A percentile compares a stretch with the other conserved stretches of the same genome.
Evolutionary conservation across 2,888 invertebrate genomes (phyloP).

Genomic region (Heliconius ismenius): DNA sequence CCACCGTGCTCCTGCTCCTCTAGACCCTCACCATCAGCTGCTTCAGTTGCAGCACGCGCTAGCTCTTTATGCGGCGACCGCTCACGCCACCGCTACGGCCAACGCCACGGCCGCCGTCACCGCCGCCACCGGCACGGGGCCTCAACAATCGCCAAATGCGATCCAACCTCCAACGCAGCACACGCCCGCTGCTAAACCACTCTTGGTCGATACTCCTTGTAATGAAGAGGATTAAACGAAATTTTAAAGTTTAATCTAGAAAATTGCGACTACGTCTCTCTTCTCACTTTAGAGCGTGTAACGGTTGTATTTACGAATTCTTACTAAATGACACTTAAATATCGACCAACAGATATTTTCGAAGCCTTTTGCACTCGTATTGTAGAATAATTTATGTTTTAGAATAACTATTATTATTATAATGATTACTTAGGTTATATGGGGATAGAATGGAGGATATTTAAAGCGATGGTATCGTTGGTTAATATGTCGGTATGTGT

Average conservation of each 20-base stretch:
- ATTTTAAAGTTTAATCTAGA: constrained; percentile 6
- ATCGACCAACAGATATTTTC: constrained; percentile 60
- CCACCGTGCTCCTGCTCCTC: constrained; percentile 74
- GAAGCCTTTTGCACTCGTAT: constrained; percentile 70
- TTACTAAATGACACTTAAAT: constrained; percentile 43
- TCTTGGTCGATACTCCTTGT: constrained; percentile 74
- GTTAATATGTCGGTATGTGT: constrained; percentile 70
- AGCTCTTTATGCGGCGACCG: constrained; percentile 75
- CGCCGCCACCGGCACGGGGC: constrained; percentile 53
- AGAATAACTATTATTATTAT: constrained; percentile 53
- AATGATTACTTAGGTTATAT: constrained; percentile 64
- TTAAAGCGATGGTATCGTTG: constrained; percentile 75
- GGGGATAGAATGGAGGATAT: constrained; percentile 74
- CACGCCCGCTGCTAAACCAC: constrained; percentile 65
- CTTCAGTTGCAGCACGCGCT: constrained; percentile 76
- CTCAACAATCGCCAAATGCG: constrained; percentile 62
- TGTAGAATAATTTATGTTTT: constrained; percentile 71
- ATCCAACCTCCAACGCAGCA: constrained; percentile 61
- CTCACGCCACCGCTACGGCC: constrained; percentile 72
- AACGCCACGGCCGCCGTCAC: constrained; percentile 58
- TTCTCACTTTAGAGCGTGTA: constrained; percentile 35
- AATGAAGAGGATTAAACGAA: constrained; percentile 71
- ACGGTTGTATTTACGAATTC: constrained; percentile 36
- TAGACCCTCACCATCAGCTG: constrained; percentile 76
- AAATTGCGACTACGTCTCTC: constrained; percentile 48